phyloP scores from a whole-genome alignment of 2,113 vertebrate species.

The Rallus limicola region DNA sequence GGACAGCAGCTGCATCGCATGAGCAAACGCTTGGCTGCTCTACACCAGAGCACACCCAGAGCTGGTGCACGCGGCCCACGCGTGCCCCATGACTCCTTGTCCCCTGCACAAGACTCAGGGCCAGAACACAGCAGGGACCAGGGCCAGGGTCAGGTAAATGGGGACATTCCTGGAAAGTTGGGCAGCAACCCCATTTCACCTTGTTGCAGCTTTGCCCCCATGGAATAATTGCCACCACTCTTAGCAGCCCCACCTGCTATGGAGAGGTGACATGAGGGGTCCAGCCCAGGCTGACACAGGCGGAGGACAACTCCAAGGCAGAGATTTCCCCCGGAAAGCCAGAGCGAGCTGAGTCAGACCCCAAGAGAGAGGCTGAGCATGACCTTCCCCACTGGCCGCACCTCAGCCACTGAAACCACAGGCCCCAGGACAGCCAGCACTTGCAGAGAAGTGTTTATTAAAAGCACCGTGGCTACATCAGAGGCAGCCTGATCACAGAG shows the following conservation, averaged over 20 bases:
- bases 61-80: not conserved
- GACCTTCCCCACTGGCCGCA: not conserved
- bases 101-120: rapidly evolving
- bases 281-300: rapidly evolving
- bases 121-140: not conserved
- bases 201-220: not conserved
- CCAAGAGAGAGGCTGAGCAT: not conserved
- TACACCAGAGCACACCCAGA: rapidly evolving
- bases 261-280: rapidly evolving
- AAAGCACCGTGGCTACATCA: conserved; percentile 60
- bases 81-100: not conserved
- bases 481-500: not conserved
- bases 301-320: not conserved
- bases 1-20: conserved; percentile 1
- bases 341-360: conserved; percentile 22
- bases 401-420: not conserved
- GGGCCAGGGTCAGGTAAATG: rapidly evolving
- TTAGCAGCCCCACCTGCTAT: rapidly evolving
- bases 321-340: not conserved
- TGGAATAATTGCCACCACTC: not conserved
- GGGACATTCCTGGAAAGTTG: not conserved
- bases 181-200: not conserved
- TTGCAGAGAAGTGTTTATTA: conserved; percentile 63
- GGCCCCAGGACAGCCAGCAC: not conserved
- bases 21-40: not conserved